These are phyloP conservation scores for Pluvianellus socialis DNA, from an alignment of 2,113 vertebrate genomes.

Conservation along the genomic window DNA sequence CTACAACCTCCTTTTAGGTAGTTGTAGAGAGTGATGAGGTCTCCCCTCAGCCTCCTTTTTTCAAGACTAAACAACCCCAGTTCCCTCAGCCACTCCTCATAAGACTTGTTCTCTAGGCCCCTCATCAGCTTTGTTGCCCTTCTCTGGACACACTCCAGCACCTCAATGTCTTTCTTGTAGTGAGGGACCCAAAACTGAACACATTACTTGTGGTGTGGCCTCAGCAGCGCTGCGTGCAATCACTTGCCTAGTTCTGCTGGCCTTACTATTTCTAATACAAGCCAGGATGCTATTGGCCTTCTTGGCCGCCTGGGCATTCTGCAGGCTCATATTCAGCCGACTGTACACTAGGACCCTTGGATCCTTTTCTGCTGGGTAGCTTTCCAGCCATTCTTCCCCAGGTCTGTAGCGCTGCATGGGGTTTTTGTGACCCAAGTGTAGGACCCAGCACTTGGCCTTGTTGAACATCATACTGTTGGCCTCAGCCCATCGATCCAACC, in stretches of 20 bases:
- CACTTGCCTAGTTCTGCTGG: neutral
- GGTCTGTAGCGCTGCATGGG: neutral
- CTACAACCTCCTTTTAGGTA: neutral
- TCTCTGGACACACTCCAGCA: neutral
- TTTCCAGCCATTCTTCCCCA: neutral
- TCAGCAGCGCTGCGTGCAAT: neutral
- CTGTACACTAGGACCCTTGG: too few species aligned
- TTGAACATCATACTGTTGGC: neutral
- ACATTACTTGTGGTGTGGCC: neutral
- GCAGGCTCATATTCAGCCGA: neutral
- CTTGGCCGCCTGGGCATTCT: neutral
- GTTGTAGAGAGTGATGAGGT: neutral
- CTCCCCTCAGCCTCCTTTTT: neutral
- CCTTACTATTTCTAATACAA: neutral
- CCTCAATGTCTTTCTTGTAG: neutral
- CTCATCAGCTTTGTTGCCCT: neutral
- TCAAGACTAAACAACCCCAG: neutral
- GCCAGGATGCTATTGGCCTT: neutral
- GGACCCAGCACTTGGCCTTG: neutral
- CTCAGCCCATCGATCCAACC: neutral
- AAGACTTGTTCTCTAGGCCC: neutral
- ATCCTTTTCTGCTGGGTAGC: neutral
- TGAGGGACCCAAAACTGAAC: neutral
- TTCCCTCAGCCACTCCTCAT: neutral
- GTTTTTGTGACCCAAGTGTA: neutral